Percentiles rank a stretch among this genome's conserved stretches.
Conservation (phyloP, 1,140 invertebrate species). For the Drosophila fuyamai region DNA sequence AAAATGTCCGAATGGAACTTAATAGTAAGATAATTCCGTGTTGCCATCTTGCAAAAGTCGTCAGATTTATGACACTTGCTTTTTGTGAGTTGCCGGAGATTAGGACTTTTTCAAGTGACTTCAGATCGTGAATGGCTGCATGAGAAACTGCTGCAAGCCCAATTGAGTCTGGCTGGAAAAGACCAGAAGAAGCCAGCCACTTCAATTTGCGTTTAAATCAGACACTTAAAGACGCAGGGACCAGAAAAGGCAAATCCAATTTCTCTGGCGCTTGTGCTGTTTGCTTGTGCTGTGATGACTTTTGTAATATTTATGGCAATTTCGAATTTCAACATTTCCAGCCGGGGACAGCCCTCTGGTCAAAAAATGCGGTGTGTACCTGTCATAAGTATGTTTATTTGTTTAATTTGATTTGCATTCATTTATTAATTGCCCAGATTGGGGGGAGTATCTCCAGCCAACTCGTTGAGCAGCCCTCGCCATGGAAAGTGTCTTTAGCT, state of each 20-base stretch:
- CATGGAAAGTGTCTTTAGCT: slow-evolving; percentile 13
- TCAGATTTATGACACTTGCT: slow-evolving; percentile 46
- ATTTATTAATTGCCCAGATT: slow-evolving; percentile 42
- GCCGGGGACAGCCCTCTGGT: slow-evolving; percentile 7
- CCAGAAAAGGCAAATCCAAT: slow-evolving; percentile 38
- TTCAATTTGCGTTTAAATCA: slow-evolving; percentile 57
- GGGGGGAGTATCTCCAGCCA: background rate
- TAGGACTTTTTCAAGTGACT: slow-evolving; percentile 26
- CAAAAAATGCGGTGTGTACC: slow-evolving; percentile 3
- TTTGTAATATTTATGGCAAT: slow-evolving; percentile 43
- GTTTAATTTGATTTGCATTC: slow-evolving; percentile 47
- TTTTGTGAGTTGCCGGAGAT: slow-evolving; percentile 18
- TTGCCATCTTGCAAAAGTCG: slow-evolving; percentile 38
- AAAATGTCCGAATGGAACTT: slow-evolving; percentile 45
- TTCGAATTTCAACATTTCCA: slow-evolving; percentile 9
- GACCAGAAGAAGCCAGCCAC: slow-evolving; percentile 5
- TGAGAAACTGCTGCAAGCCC: slow-evolving; percentile 23
- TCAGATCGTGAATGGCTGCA: slow-evolving; percentile 17
- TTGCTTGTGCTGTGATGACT: slow-evolving; percentile 38
- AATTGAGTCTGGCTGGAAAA: slow-evolving; percentile 8
- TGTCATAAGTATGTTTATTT: slow-evolving; percentile 42
- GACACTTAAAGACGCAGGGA: slow-evolving; percentile 12
- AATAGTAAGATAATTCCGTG: slow-evolving; percentile 52
- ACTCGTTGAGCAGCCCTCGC: slow-evolving; percentile 20
- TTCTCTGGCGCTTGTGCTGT: slow-evolving; percentile 17